A percentile compares a stretch with the other conserved stretches of the same genome.
phyloP scores from a whole-genome alignment of 2,888 invertebrate species.

The Sclerodermus sp. region DNA sequence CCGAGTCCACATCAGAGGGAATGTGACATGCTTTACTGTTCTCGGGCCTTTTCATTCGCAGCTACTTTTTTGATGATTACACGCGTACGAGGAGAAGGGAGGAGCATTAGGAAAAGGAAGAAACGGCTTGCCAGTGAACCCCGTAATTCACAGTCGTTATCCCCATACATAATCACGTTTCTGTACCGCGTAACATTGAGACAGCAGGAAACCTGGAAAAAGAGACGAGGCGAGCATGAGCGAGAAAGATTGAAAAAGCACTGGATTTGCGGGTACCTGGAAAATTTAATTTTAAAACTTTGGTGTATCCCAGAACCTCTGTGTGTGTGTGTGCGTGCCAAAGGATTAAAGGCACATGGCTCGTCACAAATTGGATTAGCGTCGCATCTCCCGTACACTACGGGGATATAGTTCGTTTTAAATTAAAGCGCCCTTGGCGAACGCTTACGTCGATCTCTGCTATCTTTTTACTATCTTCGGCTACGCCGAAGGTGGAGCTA shows the following conservation, averaged over 20 bases:
- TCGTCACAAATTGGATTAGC: conserved; percentile 43
- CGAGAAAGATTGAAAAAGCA: neutral
- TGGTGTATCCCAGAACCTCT: conserved; percentile 6
- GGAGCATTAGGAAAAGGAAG: too few species aligned
- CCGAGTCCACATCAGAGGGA: too few species aligned
- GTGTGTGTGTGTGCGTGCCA: conserved; percentile 18
- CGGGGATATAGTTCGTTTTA: conserved; percentile 29
- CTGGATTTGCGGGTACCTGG: conserved; percentile 26
- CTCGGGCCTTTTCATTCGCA: too few species aligned
- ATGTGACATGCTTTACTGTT: too few species aligned
- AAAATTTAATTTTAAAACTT: conserved; percentile 37
- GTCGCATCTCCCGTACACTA: conserved; percentile 19
- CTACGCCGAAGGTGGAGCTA: conserved; percentile 24
- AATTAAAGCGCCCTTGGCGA: conserved; percentile 36
- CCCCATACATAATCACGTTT: too few species aligned
- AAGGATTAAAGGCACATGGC: conserved; percentile 40
- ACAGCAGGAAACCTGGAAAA: neutral
- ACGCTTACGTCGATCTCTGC: conserved; percentile 25
- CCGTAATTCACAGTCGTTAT: too few species aligned
- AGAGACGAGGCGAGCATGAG: conserved; percentile 11
- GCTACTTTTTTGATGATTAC: too few species aligned
- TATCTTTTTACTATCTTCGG: conserved; percentile 3
- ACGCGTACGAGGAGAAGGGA: too few species aligned
- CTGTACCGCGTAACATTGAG: too few species aligned
- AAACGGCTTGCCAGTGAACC: too few species aligned